A percentile compares a stretch with the other conserved stretches of the same genome.
Conservation (phyloP, 2,888 invertebrate species). For the Apodemia zela region DNA sequence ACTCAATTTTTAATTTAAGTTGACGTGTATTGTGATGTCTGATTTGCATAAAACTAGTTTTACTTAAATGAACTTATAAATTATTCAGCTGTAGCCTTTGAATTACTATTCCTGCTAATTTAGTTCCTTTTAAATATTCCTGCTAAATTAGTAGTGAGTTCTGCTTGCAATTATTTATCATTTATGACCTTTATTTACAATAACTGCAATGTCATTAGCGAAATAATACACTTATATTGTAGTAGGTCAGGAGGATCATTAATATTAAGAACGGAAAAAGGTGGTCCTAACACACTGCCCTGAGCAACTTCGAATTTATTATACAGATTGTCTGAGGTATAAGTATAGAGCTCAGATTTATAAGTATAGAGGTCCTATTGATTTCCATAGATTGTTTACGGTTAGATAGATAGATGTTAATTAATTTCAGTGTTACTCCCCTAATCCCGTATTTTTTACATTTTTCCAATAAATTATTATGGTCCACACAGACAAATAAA, state of each 20-base stretch:
- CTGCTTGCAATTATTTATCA: no score
- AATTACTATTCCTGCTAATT: no score
- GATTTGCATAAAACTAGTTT: no score
- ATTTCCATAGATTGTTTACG: background rate
- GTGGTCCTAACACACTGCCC: background rate
- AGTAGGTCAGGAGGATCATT: background rate
- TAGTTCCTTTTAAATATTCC: no score
- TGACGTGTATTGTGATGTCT: no score
- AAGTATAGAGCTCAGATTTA: background rate
- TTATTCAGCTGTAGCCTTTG: no score
- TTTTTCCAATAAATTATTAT: no score
- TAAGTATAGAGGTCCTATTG: no score
- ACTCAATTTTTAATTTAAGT: background rate
- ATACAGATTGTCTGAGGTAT: background rate
- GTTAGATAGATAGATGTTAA: background rate
- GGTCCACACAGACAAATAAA: background rate
- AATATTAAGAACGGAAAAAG: background rate
- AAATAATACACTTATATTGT: background rate
- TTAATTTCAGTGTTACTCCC: background rate
- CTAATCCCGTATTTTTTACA: background rate
- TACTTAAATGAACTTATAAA: no score
- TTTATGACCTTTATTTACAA: background rate
- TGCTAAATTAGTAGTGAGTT: no score
- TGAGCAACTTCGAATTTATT: background rate
- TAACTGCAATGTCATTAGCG: background rate